Conservation (phyloP, 2,888 invertebrate genomes). For the Hirtodrosophila trivittata region DNA sequence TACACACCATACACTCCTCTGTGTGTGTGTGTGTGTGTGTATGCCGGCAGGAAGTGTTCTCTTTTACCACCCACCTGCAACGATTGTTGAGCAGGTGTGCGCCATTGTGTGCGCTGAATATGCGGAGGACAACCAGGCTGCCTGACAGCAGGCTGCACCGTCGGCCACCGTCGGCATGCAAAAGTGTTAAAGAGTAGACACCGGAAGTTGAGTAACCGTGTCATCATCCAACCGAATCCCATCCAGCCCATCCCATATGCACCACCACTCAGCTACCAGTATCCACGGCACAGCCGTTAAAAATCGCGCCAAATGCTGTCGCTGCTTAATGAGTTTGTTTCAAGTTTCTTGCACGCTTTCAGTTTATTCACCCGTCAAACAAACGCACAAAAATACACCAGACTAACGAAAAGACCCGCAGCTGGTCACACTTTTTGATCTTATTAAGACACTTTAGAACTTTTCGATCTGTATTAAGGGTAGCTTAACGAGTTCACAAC, state of each 20-base stretch:
- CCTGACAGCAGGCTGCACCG: constrained; percentile 21
- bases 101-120: neutral
- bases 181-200: constrained; percentile 50
- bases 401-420: no score
- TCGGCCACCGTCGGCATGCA: constrained; percentile 34
- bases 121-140: neutral
- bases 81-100: neutral
- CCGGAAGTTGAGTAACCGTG: constrained; percentile 61
- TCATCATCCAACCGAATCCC: constrained; percentile 28
- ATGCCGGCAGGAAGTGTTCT: constrained; percentile 57
- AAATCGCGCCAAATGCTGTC: constrained; percentile 49
- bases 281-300: constrained; percentile 17
- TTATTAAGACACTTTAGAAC: no score
- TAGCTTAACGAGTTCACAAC: no score
- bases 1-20: constrained; percentile 6
- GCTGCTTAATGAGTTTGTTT: constrained; percentile 63
- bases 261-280: neutral
- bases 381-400: constrained; percentile 8
- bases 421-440: neutral
- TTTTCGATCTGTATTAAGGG: no score
- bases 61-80: constrained; percentile 9
- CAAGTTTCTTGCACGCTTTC: constrained; percentile 20
- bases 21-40: constrained; percentile 12
- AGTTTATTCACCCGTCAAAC: constrained; percentile 38
- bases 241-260: neutral